Evolutionary conservation across 2,888 invertebrate species (phyloP), one percentile per base, ranked within the genome.

Genomic region (Hirtodrosophila histrioides): DNA sequence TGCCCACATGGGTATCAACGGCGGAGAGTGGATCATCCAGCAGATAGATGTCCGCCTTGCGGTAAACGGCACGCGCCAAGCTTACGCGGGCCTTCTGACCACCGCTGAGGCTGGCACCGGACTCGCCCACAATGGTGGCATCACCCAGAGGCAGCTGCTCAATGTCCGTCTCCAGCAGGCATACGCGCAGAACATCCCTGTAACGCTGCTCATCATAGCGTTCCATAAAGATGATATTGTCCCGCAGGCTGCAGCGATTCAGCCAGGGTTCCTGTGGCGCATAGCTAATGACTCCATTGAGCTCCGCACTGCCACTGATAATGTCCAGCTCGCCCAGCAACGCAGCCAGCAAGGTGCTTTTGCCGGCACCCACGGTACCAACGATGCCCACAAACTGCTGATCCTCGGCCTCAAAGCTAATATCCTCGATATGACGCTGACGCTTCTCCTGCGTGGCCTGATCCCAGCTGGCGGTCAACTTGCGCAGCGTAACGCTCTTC

Each of bases 211-310:
- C 94, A 94, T 95, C 66, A 93, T 92, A 85, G 93, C 91, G 89
- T 58, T 92, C 94, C 0, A 98, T 98, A 91, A 99, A 99, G 4
- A 98, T 90, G 63, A 99, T 98, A 91, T 99, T 99, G 85, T 98
- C 97, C 3, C 97, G 93, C 0, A 99, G 95, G 69, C 96, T 96
- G 23, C 95, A 94, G 91, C 90, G 94, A 82, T 95, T 95, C 4
- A 96, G 91, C 97, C 97, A 98, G 0, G 97, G 94, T 78, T 97
- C 95, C 88, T 97, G 97, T 37, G 95, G 94, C 0, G 96, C 95
- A 88, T 97, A 98, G 63, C 95, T 95, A 0, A 95, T 88, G 24
- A 91, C 92, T 1, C 97, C 97, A 11, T 92, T 92, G 0, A 95
- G 92, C 29, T 92, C 91, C 12, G 94, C 86, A 23, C 77, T 94